These are phyloP conservation scores for Anhinga anhinga DNA, from an alignment of 2,113 vertebrate genomes.

Conservation along the genomic window DNA sequence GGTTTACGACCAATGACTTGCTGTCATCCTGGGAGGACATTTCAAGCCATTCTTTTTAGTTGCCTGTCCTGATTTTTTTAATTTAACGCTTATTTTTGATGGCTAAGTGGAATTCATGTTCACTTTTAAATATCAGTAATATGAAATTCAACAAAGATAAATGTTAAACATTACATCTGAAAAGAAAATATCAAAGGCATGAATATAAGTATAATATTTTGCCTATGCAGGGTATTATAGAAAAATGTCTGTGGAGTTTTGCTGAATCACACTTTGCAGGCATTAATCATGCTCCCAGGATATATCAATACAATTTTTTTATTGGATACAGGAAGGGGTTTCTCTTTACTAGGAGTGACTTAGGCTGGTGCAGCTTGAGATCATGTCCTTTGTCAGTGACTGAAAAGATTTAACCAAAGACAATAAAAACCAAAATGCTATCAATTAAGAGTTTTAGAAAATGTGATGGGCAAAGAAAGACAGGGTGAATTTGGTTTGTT, in stretches of 20 bases:
- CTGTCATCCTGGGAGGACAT: background rate
- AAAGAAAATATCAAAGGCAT: background rate
- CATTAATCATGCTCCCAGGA: background rate
- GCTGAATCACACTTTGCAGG: background rate
- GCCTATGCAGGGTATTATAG: background rate
- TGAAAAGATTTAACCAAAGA: background rate
- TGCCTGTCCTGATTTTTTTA: background rate
- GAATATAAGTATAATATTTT: background rate
- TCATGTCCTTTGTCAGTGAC: background rate
- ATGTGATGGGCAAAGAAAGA: background rate
- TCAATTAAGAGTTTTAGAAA: background rate
- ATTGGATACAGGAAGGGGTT: background rate
- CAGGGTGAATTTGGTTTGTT: background rate
- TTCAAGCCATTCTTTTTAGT: background rate
- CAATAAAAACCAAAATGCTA: background rate
- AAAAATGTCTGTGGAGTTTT: background rate
- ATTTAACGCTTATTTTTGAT: background rate
- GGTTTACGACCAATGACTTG: background rate
- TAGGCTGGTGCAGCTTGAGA: background rate
- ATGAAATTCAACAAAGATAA: background rate
- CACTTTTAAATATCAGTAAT: conserved; percentile 7
- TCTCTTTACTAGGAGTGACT: background rate
- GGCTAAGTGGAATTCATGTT: background rate
- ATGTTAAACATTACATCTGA: background rate
- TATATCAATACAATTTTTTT: background rate